Percentiles rank a stretch among this genome's conserved stretches.
These are phyloP conservation scores for Melipona quadrifasciata DNA, from an alignment of 1,140 invertebrate species.

Conservation along the genomic window DNA sequence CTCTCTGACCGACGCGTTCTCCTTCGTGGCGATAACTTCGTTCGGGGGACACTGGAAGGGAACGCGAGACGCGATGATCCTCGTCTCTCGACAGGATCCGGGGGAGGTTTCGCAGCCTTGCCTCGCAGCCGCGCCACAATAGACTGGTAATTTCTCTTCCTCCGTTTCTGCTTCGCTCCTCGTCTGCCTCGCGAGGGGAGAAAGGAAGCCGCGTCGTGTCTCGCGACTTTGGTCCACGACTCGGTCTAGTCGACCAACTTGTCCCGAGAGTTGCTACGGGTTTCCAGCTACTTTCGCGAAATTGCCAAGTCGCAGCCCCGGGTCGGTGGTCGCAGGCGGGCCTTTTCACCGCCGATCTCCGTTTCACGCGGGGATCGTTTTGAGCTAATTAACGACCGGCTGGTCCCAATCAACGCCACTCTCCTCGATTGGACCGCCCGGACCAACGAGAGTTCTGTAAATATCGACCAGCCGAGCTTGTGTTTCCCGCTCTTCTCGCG, in stretches of 20 bases:
- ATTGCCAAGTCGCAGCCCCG: constrained; percentile 47
- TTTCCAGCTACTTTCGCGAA: constrained; percentile 22
- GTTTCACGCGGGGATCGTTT: not conserved
- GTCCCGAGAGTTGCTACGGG: constrained; percentile 37
- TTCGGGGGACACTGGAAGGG: constrained; percentile 11
- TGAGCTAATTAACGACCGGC: constrained; percentile 9
- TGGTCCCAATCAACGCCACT: constrained; percentile 9
- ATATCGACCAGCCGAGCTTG: not conserved
- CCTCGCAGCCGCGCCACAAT: constrained; percentile 43
- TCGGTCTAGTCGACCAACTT: constrained; percentile 30
- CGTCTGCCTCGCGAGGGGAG: not conserved
- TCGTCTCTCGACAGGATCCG: constrained; percentile 8
- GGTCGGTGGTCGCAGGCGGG: not conserved
- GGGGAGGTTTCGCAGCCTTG: not conserved
- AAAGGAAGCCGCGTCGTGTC: not conserved
- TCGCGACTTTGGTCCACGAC: too few species aligned
- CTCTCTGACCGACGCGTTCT: not conserved
- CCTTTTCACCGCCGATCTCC: constrained; percentile 36
- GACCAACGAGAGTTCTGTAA: not conserved
- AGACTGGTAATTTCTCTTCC: constrained; percentile 55
- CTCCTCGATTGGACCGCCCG: not conserved
- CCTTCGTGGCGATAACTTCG: constrained; percentile 35
- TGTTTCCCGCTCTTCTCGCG: not conserved
- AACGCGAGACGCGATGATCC: constrained; percentile 42
- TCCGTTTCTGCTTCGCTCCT: constrained; percentile 2